These are phyloP conservation scores for Branchipolynoe longqiensis DNA, from an alignment of 2,888 invertebrate genomes.

Conservation along the genomic window DNA sequence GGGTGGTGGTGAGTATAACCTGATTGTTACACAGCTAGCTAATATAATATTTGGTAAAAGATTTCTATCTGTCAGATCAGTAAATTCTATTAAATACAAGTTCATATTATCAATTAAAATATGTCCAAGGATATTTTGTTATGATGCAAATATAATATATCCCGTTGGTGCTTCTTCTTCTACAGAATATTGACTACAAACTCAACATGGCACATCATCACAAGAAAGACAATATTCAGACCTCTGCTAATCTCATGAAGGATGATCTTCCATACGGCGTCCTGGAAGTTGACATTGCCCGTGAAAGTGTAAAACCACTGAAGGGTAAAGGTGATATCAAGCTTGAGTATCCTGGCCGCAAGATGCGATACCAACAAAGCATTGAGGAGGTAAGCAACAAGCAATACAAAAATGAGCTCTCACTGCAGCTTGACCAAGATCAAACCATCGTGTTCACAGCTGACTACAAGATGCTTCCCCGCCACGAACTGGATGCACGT, in stretches of 20 bases:
- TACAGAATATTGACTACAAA: conserved; percentile 6
- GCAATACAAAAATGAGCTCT: conserved; percentile 61
- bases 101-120: too few species aligned
- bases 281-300: conserved; percentile 61
- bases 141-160: too few species aligned
- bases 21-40: too few species aligned
- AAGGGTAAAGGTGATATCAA: conserved; percentile 32
- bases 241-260: background rate
- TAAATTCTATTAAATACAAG: too few species aligned
- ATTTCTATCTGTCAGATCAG: too few species aligned
- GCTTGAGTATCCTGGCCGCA: conserved; percentile 63
- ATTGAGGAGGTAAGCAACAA: conserved; percentile 58
- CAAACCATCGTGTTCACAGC: conserved; percentile 54
- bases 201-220: conserved; percentile 8
- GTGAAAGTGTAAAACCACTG: conserved; percentile 62
- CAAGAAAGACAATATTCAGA: background rate
- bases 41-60: too few species aligned
- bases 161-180: background rate
- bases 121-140: too few species aligned
- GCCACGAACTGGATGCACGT: conserved; percentile 65
- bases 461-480: conserved; percentile 63
- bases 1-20: too few species aligned
- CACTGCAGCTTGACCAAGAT: conserved; percentile 58
- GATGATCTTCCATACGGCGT: conserved; percentile 28
- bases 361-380: conserved; percentile 58